phyloP scores from a whole-genome alignment of 1,140 invertebrate genomes.

The Cephus cinctus region DNA sequence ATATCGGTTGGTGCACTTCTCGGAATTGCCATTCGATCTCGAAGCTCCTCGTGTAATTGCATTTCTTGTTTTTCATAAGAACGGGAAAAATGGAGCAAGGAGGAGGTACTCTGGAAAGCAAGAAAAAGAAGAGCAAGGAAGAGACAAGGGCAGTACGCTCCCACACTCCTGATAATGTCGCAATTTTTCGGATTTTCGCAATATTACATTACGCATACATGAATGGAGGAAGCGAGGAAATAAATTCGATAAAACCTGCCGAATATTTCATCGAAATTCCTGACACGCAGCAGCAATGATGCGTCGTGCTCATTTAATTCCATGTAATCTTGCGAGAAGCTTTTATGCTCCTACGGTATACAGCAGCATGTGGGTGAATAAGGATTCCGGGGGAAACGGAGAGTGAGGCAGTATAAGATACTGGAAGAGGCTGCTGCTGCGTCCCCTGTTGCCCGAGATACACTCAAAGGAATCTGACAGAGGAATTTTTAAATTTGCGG shows the following conservation, averaged over 20 bases:
- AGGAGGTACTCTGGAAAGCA: no score
- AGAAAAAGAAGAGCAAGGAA: constrained; percentile 1
- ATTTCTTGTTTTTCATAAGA: no score
- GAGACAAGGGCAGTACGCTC: not conserved
- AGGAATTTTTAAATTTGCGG: no score
- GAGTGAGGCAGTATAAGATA: no score
- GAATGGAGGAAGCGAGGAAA: constrained; percentile 12
- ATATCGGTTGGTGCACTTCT: no score
- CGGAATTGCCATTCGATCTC: no score
- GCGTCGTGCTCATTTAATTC: constrained; percentile 19
- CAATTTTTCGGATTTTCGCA: constrained; percentile 4
- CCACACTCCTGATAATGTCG: not conserved
- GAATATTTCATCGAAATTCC: constrained; percentile 18
- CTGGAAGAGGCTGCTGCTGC: no score
- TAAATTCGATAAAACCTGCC: constrained; percentile 14
- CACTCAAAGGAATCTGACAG: no score
- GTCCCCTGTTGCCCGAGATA: no score
- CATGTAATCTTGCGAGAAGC: constrained; percentile 16
- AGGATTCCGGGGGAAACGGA: no score
- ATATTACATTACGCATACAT: constrained; percentile 22
- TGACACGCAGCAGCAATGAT: constrained; percentile 9
- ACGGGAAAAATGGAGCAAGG: no score
- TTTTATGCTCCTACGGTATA: constrained; percentile 1
- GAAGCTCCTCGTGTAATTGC: no score
- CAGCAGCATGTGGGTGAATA: not conserved